phyloP scores from a whole-genome alignment of 2,797 vertebrate species.

The Tinamus major region DNA sequence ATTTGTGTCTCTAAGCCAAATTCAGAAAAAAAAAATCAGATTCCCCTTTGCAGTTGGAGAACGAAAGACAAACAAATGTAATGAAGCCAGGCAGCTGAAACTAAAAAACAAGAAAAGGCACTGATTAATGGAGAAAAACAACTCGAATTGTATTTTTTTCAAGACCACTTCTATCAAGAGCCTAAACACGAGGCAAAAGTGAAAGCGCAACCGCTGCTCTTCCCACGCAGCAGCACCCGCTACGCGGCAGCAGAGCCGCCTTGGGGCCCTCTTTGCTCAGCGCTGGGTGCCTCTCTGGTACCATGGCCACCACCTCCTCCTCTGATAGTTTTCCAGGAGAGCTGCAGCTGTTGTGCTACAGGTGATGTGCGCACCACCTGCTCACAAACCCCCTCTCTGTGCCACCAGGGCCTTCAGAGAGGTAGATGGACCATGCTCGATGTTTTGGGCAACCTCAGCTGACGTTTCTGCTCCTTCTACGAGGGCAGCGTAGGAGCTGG shows the following conservation, averaged over 20 bases:
- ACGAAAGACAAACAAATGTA: conserved; percentile 70
- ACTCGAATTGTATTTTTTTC: background rate
- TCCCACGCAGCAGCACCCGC: fast-evolving
- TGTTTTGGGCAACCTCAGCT: background rate
- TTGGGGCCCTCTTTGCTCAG: background rate
- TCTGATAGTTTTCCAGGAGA: background rate
- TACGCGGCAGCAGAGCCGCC: fast-evolving
- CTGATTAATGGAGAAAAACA: conserved; percentile 64
- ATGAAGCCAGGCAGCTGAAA: conserved; percentile 56
- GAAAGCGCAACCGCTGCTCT: conserved; percentile 32
- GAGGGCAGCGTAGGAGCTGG: background rate
- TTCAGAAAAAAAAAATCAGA: conserved; percentile 64
- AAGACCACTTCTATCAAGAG: background rate
- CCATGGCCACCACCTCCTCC: background rate
- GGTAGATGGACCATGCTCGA: background rate
- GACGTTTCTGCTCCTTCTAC: background rate
- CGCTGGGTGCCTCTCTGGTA: background rate
- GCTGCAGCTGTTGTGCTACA: background rate
- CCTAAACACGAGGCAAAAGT: conserved; percentile 35
- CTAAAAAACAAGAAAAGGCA: background rate
- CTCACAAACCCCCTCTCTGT: background rate
- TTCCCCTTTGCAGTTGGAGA: conserved; percentile 61
- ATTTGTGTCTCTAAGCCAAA: conserved; percentile 62
- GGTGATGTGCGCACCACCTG: background rate
- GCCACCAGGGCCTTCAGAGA: background rate